Evolutionary conservation across 2,797 vertebrate genomes (phyloP), one percentile per base, ranked within the genome.

Genomic region (Chelon auratus): DNA sequence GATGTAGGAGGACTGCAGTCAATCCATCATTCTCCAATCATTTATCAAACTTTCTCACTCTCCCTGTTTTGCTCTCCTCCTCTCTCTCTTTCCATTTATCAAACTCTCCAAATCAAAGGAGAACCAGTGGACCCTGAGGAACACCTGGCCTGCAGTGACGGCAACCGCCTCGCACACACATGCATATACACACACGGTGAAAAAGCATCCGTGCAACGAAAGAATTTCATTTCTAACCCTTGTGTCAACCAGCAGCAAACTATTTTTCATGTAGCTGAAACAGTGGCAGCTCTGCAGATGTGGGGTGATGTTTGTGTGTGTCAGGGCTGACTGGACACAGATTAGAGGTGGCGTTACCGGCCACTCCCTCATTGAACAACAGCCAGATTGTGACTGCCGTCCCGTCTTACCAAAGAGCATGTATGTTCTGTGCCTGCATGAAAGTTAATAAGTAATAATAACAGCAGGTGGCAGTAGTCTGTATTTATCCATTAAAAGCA

Each of bases 361-460:
- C 88, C 73, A 73, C 87, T 85, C 91, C 88, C 87, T 93, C 90
- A 92, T 91, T 92, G 89, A 93, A 87, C 93, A 93, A 89, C 90
- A 91, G 86, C 85, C 84, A 85, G 86, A 91, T 87, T 93, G 87
- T 90, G 92, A 92, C 93, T 83, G 87, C 84, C 89, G 82, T 87
- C 88, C 65, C 69, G 90, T 87, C 91, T 78, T 88, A 82, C 91
- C 85, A 87, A 33, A 6, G 30, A 8, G 5, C 30, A 33, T 8
- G 5, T 33, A 33, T 33, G 30, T 33, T 33, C 30, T 33, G 30
- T 33, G 30, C 30, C 30, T 33, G 4, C 30, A 33, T 33, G 5
- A 33, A 8, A 33, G 30, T 3, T 1, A 33, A 33, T 8, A 33
- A 8, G 30, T 1, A 8, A 8, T 33, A 33, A 33, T 33, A 33